phyloP scores from a whole-genome alignment of 2,113 vertebrate genomes.

The Neogale vison region DNA sequence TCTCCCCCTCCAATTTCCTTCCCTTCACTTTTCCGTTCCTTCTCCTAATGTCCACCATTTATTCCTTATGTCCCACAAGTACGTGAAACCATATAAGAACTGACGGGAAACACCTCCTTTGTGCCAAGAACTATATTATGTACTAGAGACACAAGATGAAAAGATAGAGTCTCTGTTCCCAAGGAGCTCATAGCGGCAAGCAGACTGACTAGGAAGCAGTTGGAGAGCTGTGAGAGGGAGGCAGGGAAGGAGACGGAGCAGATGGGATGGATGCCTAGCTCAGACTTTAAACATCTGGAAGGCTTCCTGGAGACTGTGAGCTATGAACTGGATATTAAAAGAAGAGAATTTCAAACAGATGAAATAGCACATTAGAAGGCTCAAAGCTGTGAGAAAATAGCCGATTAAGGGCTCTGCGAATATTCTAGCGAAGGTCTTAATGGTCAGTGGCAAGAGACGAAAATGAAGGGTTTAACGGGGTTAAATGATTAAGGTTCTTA shows the following conservation, averaged over 20 bases:
- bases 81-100: too few species aligned
- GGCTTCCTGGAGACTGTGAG: background rate
- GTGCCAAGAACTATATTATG: background rate
- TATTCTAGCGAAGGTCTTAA: background rate
- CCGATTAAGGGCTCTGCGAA: background rate
- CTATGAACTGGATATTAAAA: background rate
- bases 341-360: background rate
- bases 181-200: background rate
- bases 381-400: background rate
- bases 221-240: background rate
- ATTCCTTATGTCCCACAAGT: too few species aligned
- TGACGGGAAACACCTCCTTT: background rate
- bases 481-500: background rate
- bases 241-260: background rate
- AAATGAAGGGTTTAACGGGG: constrained; percentile 11
- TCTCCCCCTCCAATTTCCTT: too few species aligned
- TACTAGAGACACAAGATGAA: background rate
- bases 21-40: too few species aligned
- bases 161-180: background rate
- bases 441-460: background rate
- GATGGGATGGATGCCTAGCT: background rate
- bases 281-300: background rate
- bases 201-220: background rate
- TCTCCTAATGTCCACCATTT: too few species aligned
- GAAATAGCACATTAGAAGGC: background rate